Evolutionary conservation across 1,140 invertebrate genomes (phyloP).

Genomic region (Procambarus virginalis): DNA sequence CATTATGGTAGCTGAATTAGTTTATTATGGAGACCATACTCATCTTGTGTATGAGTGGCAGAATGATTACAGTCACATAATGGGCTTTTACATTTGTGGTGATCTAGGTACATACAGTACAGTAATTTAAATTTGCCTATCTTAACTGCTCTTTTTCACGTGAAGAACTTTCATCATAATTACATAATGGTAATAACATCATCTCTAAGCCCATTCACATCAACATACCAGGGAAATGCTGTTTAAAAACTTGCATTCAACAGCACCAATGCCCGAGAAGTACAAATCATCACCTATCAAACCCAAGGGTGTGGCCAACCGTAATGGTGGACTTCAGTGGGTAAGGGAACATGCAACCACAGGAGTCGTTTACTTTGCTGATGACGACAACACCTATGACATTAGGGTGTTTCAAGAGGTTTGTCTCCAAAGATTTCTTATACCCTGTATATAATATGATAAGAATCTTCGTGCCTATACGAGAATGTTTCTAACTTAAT

Average conservation of each 20-base stretch:
- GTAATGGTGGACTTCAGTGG: slow-evolving; percentile 79
- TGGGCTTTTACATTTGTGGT: no score
- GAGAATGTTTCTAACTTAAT: neutral
- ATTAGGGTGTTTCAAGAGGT: slow-evolving; percentile 89
- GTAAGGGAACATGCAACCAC: slow-evolving; percentile 72
- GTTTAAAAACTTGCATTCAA: slow-evolving; percentile 79
- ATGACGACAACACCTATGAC: slow-evolving; percentile 97
- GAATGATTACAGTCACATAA: no score
- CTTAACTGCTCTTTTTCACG: neutral
- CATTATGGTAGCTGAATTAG: no score
- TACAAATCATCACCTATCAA: slow-evolving; percentile 73
- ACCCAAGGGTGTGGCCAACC: slow-evolving; percentile 79
- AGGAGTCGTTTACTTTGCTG: slow-evolving; percentile 96
- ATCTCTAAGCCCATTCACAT: neutral
- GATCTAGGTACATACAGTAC: no score
- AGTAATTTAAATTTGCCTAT: no score
- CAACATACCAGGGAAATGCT: neutral
- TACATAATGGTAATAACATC: no score
- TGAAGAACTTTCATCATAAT: neutral
- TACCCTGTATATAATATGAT: no score
- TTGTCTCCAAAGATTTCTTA: slow-evolving; percentile 11
- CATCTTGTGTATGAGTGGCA: no score
- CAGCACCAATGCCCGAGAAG: slow-evolving; percentile 77
- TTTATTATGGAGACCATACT: no score
- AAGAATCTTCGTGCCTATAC: no score